These are phyloP conservation scores for Ursus arctos DNA, from an alignment of 2,113 vertebrate species.

Conservation along the genomic window DNA sequence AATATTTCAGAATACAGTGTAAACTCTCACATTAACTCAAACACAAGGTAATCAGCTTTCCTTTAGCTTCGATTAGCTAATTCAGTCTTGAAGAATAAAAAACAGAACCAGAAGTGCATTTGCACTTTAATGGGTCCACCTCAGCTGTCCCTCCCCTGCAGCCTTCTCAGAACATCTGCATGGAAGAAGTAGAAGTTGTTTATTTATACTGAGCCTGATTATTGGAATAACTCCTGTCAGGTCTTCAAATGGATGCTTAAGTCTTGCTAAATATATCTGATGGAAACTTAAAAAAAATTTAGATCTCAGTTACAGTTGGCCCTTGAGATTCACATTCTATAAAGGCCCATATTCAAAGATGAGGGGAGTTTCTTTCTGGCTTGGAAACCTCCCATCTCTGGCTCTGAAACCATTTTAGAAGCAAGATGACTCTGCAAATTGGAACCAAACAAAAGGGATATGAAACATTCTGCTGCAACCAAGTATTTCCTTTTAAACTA, in stretches of 20 bases:
- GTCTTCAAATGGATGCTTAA: conserved; percentile 16
- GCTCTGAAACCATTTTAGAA: conserved; percentile 70
- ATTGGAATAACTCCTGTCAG: not conserved
- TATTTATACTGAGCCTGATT: not conserved
- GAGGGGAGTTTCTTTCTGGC: conserved; percentile 2
- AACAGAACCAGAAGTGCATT: not conserved
- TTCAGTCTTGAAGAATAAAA: not conserved
- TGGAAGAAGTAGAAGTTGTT: not conserved
- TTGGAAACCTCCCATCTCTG: conserved; percentile 40
- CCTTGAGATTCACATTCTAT: not conserved
- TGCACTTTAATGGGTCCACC: not conserved
- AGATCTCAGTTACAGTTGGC: not conserved
- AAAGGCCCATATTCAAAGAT: not conserved
- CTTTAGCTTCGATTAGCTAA: conserved; percentile 9
- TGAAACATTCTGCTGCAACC: conserved; percentile 75
- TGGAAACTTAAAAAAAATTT: not conserved
- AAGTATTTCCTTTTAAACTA: conserved; percentile 71
- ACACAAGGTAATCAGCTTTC: not conserved
- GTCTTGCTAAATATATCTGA: not conserved
- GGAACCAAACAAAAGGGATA: conserved; percentile 75
- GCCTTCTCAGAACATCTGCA: not conserved
- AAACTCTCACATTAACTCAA: not conserved
- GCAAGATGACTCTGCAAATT: conserved; percentile 67
- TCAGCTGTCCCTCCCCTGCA: not conserved
- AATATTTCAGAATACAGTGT: conserved; percentile 14